These are phyloP conservation scores for Nycteola revayana DNA, from an alignment of 2,888 invertebrate genomes.

Conservation along the genomic window DNA sequence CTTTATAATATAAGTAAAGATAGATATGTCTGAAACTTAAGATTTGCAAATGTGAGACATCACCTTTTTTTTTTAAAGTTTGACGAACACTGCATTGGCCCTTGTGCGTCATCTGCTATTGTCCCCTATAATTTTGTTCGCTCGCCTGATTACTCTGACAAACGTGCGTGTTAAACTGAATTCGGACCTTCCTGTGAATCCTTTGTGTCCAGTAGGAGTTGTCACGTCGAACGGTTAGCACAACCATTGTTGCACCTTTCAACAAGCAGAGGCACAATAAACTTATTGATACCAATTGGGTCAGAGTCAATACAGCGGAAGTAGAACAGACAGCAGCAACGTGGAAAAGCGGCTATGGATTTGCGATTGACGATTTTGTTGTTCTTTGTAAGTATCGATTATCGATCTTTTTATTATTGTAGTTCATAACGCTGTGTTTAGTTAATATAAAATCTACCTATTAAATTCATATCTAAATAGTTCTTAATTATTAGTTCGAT, in stretches of 20 bases:
- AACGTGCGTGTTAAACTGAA: constrained; percentile 53
- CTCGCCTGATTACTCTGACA: constrained; percentile 43
- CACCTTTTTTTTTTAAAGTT: constrained; percentile 7
- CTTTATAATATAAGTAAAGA: too few relatives aligned
- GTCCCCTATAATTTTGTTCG: constrained; percentile 45
- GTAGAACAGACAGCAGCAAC: constrained; percentile 2
- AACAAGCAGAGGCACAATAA: constrained; percentile 12
- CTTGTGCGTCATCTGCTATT: constrained; percentile 43
- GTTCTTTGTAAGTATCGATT: constrained; percentile 50
- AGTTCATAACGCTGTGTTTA: too few relatives aligned
- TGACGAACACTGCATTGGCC: constrained; percentile 26
- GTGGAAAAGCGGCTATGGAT: constrained; percentile 40
- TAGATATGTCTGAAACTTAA: too few relatives aligned
- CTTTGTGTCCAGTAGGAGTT: constrained; percentile 53
- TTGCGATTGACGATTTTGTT: constrained; percentile 43
- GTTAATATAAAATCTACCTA: too few relatives aligned
- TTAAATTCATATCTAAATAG: too few relatives aligned
- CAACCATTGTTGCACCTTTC: constrained; percentile 16
- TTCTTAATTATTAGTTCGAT: too few relatives aligned
- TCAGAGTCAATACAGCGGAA: not conserved
- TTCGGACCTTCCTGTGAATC: constrained; percentile 61
- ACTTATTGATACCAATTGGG: constrained; percentile 7
- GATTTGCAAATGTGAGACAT: too few relatives aligned
- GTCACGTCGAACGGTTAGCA: constrained; percentile 40
- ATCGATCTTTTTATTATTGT: too few relatives aligned